Evolutionary conservation across 2,888 invertebrate genomes (phyloP), one percentile per base, ranked within the genome.

Genomic region (Trachelus tabidus): DNA sequence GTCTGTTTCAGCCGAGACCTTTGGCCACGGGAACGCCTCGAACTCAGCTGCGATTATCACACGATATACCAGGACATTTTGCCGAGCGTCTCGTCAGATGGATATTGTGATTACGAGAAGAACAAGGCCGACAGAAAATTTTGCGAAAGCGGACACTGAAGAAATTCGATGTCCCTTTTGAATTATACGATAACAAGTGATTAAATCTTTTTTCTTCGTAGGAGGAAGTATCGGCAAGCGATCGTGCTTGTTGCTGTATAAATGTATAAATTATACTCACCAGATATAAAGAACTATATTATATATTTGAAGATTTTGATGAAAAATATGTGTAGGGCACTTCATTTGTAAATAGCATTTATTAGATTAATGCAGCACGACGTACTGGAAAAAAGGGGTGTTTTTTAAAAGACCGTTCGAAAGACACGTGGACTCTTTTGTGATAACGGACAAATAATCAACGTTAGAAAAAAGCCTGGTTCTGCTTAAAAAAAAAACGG

Each of bases 41-140:
- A 78, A 40, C 73, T 78, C 75, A 78, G 75, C 78, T 78, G 78
- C 78, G 73, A 35, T 68, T 78, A 76, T 73, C 78, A 75, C 76
- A 75, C 73, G 73, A 78, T 78, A 15, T 71, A 73, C 73, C 78
- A 76, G 35, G 78, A 75, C 68, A 68, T 75, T 68, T 75, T 78
- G 75, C 78, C 78, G 37, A 71, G 69, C 33, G 73, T 78, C 71
- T 78, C 78, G 15, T 71, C 78, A 73, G 73, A 78, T 73, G 76
- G 73, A 9, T 78, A 76, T 23, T 71, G 68, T 15, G 78, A 76
- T 30, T 68, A 34, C 34, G 71, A 75, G 23, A 75, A 73, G 71
- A 68, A 35, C 30, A 23, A 40, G 69, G 23, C 35, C 11, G 40
- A 68, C 23, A 35, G 73, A 35, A 68, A 75, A 35, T 76, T 78